Conservation (phyloP, 2,113 vertebrate genomes). For the Triplophysa rosa region DNA sequence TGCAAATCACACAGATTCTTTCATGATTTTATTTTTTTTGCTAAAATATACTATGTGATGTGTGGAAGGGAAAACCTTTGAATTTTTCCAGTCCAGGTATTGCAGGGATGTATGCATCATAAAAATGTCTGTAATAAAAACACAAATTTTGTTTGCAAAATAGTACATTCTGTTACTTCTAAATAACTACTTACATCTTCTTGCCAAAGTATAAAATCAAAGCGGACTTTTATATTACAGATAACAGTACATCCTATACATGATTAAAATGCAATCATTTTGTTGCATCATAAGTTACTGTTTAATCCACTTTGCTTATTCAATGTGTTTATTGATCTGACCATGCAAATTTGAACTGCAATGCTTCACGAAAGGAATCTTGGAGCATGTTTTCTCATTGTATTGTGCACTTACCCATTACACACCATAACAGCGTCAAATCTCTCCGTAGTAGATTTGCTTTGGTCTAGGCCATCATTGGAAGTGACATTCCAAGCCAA, state of each 20-base stretch:
- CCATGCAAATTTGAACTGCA: background rate
- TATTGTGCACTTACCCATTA: constrained; percentile 60
- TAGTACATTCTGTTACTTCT: background rate
- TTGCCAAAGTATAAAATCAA: constrained; percentile 2
- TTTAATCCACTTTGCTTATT: background rate
- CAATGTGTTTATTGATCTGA: constrained; percentile 7
- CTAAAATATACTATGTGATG: background rate
- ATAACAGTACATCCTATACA: background rate
- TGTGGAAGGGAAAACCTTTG: constrained; percentile 65
- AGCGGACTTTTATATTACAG: background rate
- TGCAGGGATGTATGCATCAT: constrained; percentile 72
- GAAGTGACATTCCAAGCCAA: constrained; percentile 64
- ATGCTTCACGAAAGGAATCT: background rate
- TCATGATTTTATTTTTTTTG: background rate
- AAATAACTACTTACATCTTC: background rate
- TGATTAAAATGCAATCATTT: constrained; percentile 3
- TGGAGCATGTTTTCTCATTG: background rate
- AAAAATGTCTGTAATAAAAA: constrained; percentile 75
- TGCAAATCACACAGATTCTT: background rate
- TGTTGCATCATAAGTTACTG: constrained; percentile 22
- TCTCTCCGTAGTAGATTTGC: constrained; percentile 49
- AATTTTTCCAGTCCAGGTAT: constrained; percentile 75
- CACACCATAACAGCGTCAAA: constrained; percentile 73
- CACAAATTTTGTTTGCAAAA: background rate
- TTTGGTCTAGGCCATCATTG: constrained; percentile 28